Conservation (phyloP, 2,888 invertebrate genomes). For the Chironomus tentans region DNA sequence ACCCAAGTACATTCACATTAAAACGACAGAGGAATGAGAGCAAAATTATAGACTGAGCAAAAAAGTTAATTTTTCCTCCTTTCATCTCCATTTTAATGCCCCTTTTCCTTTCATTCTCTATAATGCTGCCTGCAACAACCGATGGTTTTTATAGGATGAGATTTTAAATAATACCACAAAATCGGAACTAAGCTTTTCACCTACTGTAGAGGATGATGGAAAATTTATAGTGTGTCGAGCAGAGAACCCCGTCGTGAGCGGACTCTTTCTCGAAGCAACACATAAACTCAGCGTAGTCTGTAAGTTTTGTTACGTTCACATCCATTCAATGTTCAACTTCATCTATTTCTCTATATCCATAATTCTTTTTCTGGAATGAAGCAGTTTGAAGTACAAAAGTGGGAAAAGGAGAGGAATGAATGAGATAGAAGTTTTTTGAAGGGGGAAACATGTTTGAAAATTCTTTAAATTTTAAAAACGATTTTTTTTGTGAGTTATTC, state of each 20-base stretch:
- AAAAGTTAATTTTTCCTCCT: conserved; percentile 7
- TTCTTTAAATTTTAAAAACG: no score
- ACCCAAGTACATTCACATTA: no score
- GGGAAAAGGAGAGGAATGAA: no score
- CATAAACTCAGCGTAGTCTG: conserved; percentile 76
- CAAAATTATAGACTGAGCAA: no score
- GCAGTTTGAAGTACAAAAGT: no score
- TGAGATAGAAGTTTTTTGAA: no score
- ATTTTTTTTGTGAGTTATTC: no score
- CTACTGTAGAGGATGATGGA: conserved; percentile 71
- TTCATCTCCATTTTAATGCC: not conserved
- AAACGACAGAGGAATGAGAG: no score
- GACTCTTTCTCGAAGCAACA: conserved; percentile 62
- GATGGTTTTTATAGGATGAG: conserved; percentile 51
- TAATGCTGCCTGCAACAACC: not conserved
- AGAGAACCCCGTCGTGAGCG: conserved; percentile 73
- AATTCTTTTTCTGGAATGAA: not conserved
- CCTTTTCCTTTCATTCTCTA: not conserved
- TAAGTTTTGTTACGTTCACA: conserved; percentile 47
- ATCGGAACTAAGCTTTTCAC: conserved; percentile 71
- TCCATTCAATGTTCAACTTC: not conserved
- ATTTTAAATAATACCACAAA: conserved; percentile 65
- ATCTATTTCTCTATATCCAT: not conserved
- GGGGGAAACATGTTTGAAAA: no score
- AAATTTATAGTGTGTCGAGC: conserved; percentile 71